Percentiles rank a stretch among this genome's conserved stretches.
These are phyloP conservation scores for Meiosimyza platycephala DNA, from an alignment of 2,888 invertebrate species.

Conservation along the genomic window DNA sequence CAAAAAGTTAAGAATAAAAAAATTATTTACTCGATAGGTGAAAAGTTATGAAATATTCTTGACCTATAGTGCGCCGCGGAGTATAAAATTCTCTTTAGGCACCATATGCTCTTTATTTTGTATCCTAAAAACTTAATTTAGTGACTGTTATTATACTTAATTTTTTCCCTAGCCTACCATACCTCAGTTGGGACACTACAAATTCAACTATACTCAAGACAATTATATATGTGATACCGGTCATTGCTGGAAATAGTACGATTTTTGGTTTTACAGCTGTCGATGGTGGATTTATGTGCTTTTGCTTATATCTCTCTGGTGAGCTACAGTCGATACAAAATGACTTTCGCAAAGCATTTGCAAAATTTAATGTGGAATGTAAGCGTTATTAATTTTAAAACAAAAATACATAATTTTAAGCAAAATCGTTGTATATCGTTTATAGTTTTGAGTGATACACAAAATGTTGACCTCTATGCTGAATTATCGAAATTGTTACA, in stretches of 20 bases:
- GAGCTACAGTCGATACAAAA: constrained; percentile 11
- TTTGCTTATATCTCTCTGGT: constrained; percentile 15
- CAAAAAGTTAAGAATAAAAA: no score
- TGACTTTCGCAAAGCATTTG: constrained; percentile 9
- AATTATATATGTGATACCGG: neutral
- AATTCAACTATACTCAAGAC: neutral
- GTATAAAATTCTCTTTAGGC: no score
- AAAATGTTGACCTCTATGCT: constrained; percentile 14
- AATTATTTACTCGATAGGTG: no score
- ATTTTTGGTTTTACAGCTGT: constrained; percentile 20
- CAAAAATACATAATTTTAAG: neutral
- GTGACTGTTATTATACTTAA: neutral
- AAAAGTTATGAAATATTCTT: no score
- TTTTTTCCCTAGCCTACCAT: neutral
- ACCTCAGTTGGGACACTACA: neutral
- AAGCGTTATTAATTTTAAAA: neutral
- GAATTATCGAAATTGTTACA: constrained; percentile 2
- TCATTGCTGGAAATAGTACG: constrained; percentile 14
- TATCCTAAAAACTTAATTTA: neutral
- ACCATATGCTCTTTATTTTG: no score
- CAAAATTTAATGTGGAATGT: constrained; percentile 3
- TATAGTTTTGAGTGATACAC: neutral
- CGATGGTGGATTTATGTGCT: constrained; percentile 22
- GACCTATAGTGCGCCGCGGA: no score
- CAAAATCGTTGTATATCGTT: neutral